Evolutionary conservation across 2,113 vertebrate genomes (phyloP).

Genomic region (Telmatochromis sp.): DNA sequence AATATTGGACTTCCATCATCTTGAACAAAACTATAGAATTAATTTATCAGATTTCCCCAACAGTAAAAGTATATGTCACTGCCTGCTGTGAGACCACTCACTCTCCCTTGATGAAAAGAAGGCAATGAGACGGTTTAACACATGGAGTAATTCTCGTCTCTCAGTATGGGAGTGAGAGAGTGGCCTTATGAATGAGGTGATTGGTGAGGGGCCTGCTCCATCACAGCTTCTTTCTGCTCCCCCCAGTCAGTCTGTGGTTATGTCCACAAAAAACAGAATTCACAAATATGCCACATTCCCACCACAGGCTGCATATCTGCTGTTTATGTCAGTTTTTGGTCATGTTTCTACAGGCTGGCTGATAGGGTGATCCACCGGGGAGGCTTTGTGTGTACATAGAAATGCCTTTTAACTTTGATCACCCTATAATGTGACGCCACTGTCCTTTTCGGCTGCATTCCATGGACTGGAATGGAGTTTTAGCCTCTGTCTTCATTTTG

Average conservation of each 20-base stretch:
- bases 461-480: conserved; percentile 24
- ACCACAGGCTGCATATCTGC: not conserved
- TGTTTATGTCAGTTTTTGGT: conserved; percentile 32
- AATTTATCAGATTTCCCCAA: not conserved
- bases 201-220: conserved; percentile 20
- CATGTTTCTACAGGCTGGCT: conserved; percentile 1
- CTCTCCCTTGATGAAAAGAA: not conserved
- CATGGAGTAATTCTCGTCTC: conserved; percentile 33
- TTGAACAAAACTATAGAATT: not conserved
- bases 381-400: not conserved
- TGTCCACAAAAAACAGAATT: conserved; percentile 47
- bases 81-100: not conserved
- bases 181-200: conserved; percentile 64
- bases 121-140: not conserved
- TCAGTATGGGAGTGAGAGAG: conserved; percentile 41
- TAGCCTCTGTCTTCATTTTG: conserved; percentile 36
- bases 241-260: conserved; percentile 56
- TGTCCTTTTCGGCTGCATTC: conserved; percentile 37
- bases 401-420: conserved; percentile 40
- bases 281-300: not conserved
- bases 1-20: not conserved
- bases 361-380: conserved; percentile 6
- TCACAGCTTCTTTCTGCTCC: conserved; percentile 1
- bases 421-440: not conserved
- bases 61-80: not conserved